These are phyloP conservation scores for Sterrhoptilus dennistouni DNA, from an alignment of 2,113 vertebrate species.

Conservation along the genomic window DNA sequence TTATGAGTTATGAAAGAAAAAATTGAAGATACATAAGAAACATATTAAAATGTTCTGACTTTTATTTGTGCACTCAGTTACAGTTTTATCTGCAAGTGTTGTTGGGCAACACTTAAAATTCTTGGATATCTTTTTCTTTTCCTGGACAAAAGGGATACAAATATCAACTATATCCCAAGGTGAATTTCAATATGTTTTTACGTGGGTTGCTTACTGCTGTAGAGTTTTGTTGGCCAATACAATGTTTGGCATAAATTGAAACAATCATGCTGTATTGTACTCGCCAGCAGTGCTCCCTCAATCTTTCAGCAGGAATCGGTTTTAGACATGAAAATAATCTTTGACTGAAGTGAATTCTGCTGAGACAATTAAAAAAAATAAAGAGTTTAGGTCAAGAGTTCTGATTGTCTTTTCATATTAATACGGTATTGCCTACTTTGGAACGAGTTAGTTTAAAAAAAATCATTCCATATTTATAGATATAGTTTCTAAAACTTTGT, in stretches of 20 bases:
- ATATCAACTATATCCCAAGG: neutral
- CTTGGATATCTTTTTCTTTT: neutral
- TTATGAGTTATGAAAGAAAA: neutral
- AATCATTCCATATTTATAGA: constrained; percentile 50
- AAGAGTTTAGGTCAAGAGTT: constrained; percentile 1
- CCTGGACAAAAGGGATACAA: neutral
- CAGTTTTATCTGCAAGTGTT: neutral
- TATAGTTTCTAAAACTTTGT: constrained; percentile 59
- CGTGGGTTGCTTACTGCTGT: neutral
- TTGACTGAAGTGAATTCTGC: constrained; percentile 53
- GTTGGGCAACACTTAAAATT: neutral
- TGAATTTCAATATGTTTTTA: constrained; percentile 16
- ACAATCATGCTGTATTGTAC: constrained; percentile 26
- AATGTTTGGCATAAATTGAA: constrained; percentile 28
- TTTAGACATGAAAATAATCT: constrained; percentile 60
- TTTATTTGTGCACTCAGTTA: neutral
- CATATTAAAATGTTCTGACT: neutral
- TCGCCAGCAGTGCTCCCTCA: constrained; percentile 15
- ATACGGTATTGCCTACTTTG: constrained; percentile 30
- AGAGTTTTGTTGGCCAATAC: neutral
- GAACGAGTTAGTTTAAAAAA: neutral
- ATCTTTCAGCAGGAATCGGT: constrained; percentile 29
- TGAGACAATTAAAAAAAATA: constrained; percentile 67
- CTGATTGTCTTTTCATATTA: constrained; percentile 25
- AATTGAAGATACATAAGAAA: neutral